phyloP scores from a whole-genome alignment of 2,113 vertebrate species.

The Rynchops niger region DNA sequence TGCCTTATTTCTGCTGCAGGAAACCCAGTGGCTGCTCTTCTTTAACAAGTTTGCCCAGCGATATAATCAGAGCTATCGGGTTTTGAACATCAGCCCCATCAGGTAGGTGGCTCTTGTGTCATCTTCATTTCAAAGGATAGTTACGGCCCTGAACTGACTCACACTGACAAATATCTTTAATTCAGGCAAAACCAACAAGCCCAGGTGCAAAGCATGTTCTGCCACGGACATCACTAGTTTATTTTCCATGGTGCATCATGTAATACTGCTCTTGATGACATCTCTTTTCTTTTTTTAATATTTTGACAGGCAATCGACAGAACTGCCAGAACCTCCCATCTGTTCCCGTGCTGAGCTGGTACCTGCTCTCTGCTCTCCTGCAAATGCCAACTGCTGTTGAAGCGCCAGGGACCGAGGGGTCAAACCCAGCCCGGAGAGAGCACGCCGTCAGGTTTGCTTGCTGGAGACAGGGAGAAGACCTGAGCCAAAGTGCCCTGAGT shows the following conservation, averaged over 20 bases:
- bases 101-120: not conserved
- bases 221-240: not conserved
- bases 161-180: not conserved
- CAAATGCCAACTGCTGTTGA: not conserved
- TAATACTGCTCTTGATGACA: not conserved
- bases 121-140: not conserved
- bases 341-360: not conserved
- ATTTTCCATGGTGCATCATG: not conserved
- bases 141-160: not conserved
- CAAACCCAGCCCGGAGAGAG: not conserved
- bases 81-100: not conserved
- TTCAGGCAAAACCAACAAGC: not conserved
- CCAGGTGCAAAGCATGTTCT: not conserved
- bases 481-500: accelerated
- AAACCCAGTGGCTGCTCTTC: not conserved
- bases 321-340: not conserved
- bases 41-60: not conserved
- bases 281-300: not conserved
- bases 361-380: not conserved
- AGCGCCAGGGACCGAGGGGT: not conserved
- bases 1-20: not conserved
- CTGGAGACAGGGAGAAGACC: not conserved
- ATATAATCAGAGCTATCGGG: not conserved
- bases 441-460: accelerated
- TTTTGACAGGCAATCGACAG: accelerated